These are phyloP conservation scores for Lepidocyrtoides sp. DNA, from an alignment of 2,888 invertebrate genomes.

Conservation along the genomic window DNA sequence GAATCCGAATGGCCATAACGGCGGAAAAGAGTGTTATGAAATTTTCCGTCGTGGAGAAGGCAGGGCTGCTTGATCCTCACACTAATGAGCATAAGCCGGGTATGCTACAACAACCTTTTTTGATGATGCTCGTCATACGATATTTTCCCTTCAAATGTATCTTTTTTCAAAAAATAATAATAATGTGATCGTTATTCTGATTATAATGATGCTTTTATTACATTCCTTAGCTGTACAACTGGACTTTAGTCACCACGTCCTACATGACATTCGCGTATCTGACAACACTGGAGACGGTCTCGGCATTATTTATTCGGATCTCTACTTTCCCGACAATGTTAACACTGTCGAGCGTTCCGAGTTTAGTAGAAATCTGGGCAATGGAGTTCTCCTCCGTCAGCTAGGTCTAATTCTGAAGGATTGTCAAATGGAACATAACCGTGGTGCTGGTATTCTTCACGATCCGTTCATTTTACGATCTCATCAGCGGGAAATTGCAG, in stretches of 20 bases:
- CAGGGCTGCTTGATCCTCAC: slow-evolving; percentile 91
- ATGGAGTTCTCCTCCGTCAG: slow-evolving; percentile 96
- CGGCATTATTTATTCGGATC: slow-evolving; percentile 97
- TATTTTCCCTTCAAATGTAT: slow-evolving; percentile 1
- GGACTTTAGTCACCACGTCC: slow-evolving; percentile 88
- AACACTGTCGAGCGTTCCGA: slow-evolving; percentile 95
- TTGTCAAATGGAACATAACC: slow-evolving; percentile 93
- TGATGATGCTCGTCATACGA: background rate
- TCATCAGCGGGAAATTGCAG: slow-evolving; percentile 96
- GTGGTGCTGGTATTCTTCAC: slow-evolving; percentile 95
- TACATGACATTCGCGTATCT: slow-evolving; percentile 89
- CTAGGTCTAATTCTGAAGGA: slow-evolving; percentile 93
- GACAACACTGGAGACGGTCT: slow-evolving; percentile 97
- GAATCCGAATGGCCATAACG: slow-evolving; percentile 95
- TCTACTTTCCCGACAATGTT: slow-evolving; percentile 94
- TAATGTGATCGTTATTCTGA: background rate
- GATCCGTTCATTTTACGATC: slow-evolving; percentile 94
- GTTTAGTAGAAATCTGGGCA: slow-evolving; percentile 94
- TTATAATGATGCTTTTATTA: slow-evolving; percentile 4
- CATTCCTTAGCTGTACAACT: slow-evolving; percentile 91
- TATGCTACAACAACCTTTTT: slow-evolving; percentile 82
- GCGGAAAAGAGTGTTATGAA: slow-evolving; percentile 95
- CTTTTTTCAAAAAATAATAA: background rate
- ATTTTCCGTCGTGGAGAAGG: slow-evolving; percentile 95
- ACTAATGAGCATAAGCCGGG: slow-evolving; percentile 94